These are phyloP conservation scores for Pseudolycoriella hygida DNA, from an alignment of 2,888 invertebrate species.

Conservation along the genomic window DNA sequence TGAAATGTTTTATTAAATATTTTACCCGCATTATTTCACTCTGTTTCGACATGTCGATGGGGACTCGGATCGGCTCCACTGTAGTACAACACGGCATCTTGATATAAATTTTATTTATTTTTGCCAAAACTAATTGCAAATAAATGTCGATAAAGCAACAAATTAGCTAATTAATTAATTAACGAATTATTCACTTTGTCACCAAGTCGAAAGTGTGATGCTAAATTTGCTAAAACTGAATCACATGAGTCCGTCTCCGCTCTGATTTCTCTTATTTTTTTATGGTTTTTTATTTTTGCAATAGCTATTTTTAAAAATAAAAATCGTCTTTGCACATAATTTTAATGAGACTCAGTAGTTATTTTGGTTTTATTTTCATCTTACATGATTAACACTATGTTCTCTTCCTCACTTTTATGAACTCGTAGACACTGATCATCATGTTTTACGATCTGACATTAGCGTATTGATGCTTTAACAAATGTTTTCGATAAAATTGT, in stretches of 20 bases:
- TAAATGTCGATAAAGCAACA: no score
- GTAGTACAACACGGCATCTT: slow-evolving; percentile 51
- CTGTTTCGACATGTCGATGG: slow-evolving; percentile 56
- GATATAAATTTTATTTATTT: background rate
- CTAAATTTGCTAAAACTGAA: no score
- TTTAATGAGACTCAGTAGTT: background rate
- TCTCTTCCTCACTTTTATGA: background rate
- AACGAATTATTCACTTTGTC: background rate
- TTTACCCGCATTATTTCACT: slow-evolving; percentile 67
- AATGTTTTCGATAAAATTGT: no score
- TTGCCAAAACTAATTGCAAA: background rate
- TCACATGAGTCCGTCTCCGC: no score
- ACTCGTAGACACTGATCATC: background rate
- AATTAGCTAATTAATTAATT: background rate
- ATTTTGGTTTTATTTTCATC: background rate
- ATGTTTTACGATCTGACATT: background rate
- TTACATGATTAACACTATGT: background rate
- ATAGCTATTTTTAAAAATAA: background rate
- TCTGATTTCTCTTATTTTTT: no score
- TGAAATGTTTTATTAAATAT: no score
- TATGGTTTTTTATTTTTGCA: background rate
- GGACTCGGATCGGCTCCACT: slow-evolving; percentile 53
- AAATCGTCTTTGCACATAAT: background rate
- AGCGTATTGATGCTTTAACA: no score
- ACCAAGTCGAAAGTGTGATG: background rate